phyloP scores from a whole-genome alignment of 2,113 vertebrate genomes.

The Platichthys stellatus region DNA sequence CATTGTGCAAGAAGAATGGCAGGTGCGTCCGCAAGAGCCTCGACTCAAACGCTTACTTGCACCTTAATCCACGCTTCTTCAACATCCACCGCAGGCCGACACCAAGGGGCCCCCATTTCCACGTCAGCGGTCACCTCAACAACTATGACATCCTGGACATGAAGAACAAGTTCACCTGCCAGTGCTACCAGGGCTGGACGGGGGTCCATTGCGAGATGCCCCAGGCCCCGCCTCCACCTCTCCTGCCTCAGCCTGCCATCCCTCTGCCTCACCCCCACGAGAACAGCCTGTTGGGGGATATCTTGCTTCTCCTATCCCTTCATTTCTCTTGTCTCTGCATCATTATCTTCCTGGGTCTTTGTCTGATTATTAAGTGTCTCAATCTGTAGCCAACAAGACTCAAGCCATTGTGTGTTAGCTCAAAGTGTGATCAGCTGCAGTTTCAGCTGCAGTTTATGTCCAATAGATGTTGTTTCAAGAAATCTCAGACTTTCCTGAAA shows the following conservation, averaged over 20 bases:
- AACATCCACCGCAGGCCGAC: slow-evolving; percentile 69
- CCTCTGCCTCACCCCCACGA: slow-evolving; percentile 23
- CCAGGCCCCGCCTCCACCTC: slow-evolving; percentile 55
- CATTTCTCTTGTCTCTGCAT: slow-evolving; percentile 78
- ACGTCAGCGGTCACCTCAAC: slow-evolving; percentile 79
- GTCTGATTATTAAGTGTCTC: slow-evolving; percentile 77
- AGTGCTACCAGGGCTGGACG: slow-evolving; percentile 91
- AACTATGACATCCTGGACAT: slow-evolving; percentile 79
- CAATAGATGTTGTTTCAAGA: not conserved
- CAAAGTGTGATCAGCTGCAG: not conserved
- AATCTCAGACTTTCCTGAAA: not conserved
- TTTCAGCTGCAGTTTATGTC: not conserved
- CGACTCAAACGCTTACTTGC: slow-evolving; percentile 83
- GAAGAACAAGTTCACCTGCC: slow-evolving; percentile 89
- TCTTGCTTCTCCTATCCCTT: slow-evolving; percentile 63
- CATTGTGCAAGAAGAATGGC: slow-evolving; percentile 89
- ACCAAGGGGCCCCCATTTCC: slow-evolving; percentile 68
- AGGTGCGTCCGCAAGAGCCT: slow-evolving; percentile 87
- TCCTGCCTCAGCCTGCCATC: slow-evolving; percentile 38
- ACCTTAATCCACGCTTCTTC: slow-evolving; percentile 84
- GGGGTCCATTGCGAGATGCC: slow-evolving; percentile 89
- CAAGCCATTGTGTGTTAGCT: not conserved
- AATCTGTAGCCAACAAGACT: slow-evolving; percentile 54
- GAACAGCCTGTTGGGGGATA: slow-evolving; percentile 57
- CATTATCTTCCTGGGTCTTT: slow-evolving; percentile 75